A percentile compares a stretch with the other conserved stretches of the same genome.
phyloP scores from a whole-genome alignment of 1,140 invertebrate genomes.

The Leptinotarsa defecta region DNA sequence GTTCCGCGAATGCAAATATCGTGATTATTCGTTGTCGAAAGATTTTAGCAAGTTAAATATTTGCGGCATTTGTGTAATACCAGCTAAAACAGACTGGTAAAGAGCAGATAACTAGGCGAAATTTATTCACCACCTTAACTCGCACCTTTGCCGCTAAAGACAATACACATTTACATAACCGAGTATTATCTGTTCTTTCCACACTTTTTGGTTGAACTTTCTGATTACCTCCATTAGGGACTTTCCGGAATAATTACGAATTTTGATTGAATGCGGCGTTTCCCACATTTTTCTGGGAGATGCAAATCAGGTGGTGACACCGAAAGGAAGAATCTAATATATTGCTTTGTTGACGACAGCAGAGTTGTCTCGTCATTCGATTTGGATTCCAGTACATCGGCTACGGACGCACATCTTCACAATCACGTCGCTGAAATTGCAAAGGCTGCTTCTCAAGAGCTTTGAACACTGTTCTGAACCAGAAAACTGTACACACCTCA shows the following conservation, averaged over 20 bases:
- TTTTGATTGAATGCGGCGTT: conserved; percentile 29
- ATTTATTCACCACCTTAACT: conserved; percentile 40
- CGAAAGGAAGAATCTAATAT: too few species aligned
- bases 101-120: conserved; percentile 35
- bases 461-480: too few species aligned
- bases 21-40: conserved; percentile 22
- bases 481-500: too few species aligned
- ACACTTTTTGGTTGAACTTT: conserved; percentile 33
- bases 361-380: too few species aligned
- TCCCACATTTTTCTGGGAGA: neutral
- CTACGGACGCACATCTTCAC: too few species aligned
- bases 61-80: conserved; percentile 31
- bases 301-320: too few species aligned
- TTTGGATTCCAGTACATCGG: too few species aligned
- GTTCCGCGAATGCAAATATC: neutral
- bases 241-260: conserved; percentile 25
- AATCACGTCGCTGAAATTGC: too few species aligned
- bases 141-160: conserved; percentile 36
- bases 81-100: conserved; percentile 34
- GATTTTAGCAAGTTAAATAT: conserved; percentile 41
- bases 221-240: conserved; percentile 35
- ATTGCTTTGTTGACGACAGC: too few species aligned
- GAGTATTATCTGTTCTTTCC: conserved; percentile 40
- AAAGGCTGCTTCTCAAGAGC: too few species aligned
- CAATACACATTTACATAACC: conserved; percentile 40